Percentiles rank a stretch among this genome's conserved stretches.
Conservation (phyloP, 2,888 invertebrate species). For the Diabrotica balteata region DNA sequence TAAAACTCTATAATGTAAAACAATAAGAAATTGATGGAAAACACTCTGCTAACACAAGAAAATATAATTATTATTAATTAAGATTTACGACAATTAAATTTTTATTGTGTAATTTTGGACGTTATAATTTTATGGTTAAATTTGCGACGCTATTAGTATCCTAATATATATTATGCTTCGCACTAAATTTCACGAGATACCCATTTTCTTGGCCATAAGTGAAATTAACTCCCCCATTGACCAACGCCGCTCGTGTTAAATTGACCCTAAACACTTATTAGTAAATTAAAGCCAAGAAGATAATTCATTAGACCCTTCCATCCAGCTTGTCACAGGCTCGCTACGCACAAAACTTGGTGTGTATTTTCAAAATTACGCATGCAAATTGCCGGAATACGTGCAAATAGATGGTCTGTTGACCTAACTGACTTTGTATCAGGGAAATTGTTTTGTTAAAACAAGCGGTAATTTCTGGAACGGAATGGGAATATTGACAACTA, state of each 20-base stretch:
- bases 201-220: conserved; percentile 4
- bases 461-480: conserved; percentile 11
- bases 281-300: conserved; percentile 6
- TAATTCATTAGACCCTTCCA: conserved; percentile 2
- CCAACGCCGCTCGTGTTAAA: background rate
- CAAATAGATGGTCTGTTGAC: conserved; percentile 6
- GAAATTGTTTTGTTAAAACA: conserved; percentile 12
- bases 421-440: conserved; percentile 10
- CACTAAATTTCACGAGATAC: background rate
- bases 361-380: conserved; percentile 8
- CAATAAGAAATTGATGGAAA: too few species aligned
- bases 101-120: too few species aligned
- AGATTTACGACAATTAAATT: too few species aligned
- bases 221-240: background rate
- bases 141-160: too few species aligned
- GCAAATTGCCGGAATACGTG: conserved; percentile 3
- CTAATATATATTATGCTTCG: background rate
- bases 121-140: too few species aligned
- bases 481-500: conserved; percentile 10
- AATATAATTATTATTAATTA: too few species aligned
- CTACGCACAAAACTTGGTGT: conserved; percentile 6
- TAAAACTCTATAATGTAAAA: too few species aligned
- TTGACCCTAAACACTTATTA: background rate
- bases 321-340: background rate
- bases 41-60: too few species aligned